Conservation (phyloP, 2,113 vertebrate species). For the Microcebus tavaratra region DNA sequence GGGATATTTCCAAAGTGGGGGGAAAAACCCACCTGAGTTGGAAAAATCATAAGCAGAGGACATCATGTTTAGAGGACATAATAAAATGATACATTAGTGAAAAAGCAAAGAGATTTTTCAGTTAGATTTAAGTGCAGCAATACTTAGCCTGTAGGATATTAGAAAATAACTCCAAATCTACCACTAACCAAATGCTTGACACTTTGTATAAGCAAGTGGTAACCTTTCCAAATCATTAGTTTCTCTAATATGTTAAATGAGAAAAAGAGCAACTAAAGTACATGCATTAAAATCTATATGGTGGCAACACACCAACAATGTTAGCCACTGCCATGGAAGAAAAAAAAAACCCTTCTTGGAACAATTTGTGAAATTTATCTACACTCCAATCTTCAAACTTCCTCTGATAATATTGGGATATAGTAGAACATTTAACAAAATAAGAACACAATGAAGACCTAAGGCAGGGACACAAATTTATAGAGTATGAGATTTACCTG, state of each 20-base stretch:
- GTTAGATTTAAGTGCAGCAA: background rate
- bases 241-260: conserved; percentile 42
- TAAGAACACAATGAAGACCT: background rate
- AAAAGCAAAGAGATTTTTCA: background rate
- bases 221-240: conserved; percentile 31
- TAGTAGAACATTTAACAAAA: background rate
- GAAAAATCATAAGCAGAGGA: conserved; percentile 33
- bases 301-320: background rate
- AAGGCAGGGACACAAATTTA: background rate
- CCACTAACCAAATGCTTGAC: background rate
- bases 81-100: background rate
- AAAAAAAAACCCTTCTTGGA: background rate
- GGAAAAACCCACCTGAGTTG: background rate
- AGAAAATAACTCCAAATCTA: conserved; percentile 12
- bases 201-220: background rate
- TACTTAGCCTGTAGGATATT: background rate
- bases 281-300: background rate
- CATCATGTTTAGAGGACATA: background rate
- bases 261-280: conserved; percentile 16
- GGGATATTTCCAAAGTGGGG: conserved; percentile 10
- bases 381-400: background rate
- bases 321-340: background rate
- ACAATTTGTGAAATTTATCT: background rate
- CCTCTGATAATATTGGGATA: background rate
- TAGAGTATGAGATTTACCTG: background rate